Conservation (phyloP, 2,888 invertebrate species). For the Dynastes tityus region DNA sequence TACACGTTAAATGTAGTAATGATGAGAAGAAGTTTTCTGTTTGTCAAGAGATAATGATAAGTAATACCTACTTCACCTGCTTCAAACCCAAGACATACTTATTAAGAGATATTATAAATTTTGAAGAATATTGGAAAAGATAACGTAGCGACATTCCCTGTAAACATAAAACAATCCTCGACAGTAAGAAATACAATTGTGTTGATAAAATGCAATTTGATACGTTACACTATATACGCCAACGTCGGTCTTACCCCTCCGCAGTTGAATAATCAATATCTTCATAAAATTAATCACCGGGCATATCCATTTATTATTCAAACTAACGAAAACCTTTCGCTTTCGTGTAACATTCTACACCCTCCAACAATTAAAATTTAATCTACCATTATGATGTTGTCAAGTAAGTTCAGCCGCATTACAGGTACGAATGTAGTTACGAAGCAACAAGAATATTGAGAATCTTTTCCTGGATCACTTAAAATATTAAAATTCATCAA, state of each 20-base stretch:
- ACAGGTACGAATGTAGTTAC: background rate
- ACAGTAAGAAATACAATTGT: too few species aligned
- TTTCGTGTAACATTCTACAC: background rate
- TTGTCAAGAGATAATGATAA: too few species aligned
- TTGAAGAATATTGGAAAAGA: too few species aligned
- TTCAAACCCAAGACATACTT: too few species aligned
- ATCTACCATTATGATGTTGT: conserved; percentile 26
- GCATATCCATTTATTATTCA: background rate
- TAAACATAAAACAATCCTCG: too few species aligned
- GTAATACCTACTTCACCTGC: too few species aligned
- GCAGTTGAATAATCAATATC: background rate
- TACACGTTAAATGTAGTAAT: too few species aligned
- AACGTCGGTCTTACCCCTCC: background rate
- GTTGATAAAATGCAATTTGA: too few species aligned
- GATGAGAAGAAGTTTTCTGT: too few species aligned
- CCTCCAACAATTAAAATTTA: conserved; percentile 18
- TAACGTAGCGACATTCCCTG: too few species aligned
- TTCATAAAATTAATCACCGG: conserved; percentile 16
- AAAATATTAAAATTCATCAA: conserved; percentile 38
- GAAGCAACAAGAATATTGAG: conserved; percentile 9
- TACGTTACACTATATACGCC: too few species aligned
- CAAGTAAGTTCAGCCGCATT: background rate
- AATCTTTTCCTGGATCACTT: conserved; percentile 25
- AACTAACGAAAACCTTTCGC: background rate
- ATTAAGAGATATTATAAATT: too few species aligned